Percentiles rank a stretch among this genome's conserved stretches.
These are phyloP conservation scores for Cherax destructor DNA, from an alignment of 1,140 invertebrate species.

Conservation along the genomic window DNA sequence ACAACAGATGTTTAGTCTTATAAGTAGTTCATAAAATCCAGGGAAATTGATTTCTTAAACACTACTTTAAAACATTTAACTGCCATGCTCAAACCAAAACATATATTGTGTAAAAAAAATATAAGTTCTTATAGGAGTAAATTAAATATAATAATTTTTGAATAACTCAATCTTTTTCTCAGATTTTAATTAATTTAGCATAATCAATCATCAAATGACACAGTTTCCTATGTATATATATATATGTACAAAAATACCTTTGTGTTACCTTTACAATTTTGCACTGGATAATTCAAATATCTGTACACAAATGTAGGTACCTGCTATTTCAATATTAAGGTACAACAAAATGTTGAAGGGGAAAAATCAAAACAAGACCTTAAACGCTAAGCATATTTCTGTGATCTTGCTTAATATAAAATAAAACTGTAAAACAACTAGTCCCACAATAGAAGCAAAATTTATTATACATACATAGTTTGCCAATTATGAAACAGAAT, in stretches of 20 bases:
- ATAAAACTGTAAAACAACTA: not conserved
- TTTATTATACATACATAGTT: not conserved
- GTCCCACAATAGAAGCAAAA: not conserved
- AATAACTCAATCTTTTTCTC: too few species aligned
- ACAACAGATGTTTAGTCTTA: too few species aligned
- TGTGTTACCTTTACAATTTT: not conserved
- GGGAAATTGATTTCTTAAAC: too few species aligned
- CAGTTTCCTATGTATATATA: not conserved
- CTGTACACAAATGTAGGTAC: not conserved
- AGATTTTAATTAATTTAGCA: too few species aligned
- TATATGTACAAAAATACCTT: constrained; percentile 7
- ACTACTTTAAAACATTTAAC: too few species aligned
- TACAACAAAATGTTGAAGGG: not conserved
- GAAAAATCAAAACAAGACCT: not conserved
- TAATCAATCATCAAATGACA: too few species aligned
- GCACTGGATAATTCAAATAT: not conserved
- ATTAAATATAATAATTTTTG: too few species aligned
- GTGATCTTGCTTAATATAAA: not conserved
- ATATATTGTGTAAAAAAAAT: too few species aligned
- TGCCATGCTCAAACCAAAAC: too few species aligned
- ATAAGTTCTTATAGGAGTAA: too few species aligned
- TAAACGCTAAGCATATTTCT: not conserved
- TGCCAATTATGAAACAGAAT: not conserved
- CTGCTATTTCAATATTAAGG: not conserved
- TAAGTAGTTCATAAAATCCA: too few species aligned